Evolutionary conservation across 2,888 invertebrate species (phyloP).

Genomic region (Aspidiotus rigidus): DNA sequence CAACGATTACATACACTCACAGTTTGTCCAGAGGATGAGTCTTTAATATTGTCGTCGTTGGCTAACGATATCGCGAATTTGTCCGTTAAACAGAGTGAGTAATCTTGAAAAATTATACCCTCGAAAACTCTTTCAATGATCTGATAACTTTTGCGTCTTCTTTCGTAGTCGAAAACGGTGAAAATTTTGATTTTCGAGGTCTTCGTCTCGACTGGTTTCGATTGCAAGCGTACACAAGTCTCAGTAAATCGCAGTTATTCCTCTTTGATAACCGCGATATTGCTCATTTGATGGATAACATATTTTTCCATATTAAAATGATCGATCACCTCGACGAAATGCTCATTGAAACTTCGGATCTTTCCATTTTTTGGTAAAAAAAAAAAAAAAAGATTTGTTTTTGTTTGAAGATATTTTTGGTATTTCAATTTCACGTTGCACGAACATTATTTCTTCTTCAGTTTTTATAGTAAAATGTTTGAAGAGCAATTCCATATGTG

Average conservation of each 20-base stretch:
- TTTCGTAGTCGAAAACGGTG: slow-evolving; percentile 76
- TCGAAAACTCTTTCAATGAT: neutral
- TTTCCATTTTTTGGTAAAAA: slow-evolving; percentile 89
- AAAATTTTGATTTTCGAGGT: slow-evolving; percentile 89
- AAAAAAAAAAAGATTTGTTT: slow-evolving; percentile 20
- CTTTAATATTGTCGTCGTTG: slow-evolving; percentile 82
- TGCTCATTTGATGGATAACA: slow-evolving; percentile 85
- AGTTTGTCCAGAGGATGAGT: slow-evolving; percentile 88
- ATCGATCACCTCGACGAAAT: slow-evolving; percentile 96
- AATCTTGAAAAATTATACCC: neutral
- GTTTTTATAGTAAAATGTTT: slow-evolving; percentile 90
- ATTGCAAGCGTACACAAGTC: slow-evolving; percentile 85
- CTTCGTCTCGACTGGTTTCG: slow-evolving; percentile 96
- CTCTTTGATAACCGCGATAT: slow-evolving; percentile 77
- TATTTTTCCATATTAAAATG: slow-evolving; percentile 95
- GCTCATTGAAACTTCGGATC: slow-evolving; percentile 89
- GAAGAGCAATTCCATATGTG: slow-evolving; percentile 98
- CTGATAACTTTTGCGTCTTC: slow-evolving; percentile 21
- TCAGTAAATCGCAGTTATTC: slow-evolving; percentile 60
- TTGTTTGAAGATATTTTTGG: slow-evolving; percentile 8
- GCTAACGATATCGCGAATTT: slow-evolving; percentile 78
- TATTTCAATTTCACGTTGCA: neutral
- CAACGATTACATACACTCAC: slow-evolving; percentile 71
- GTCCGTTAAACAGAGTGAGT: slow-evolving; percentile 69
- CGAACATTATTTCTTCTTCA: slow-evolving; percentile 38